A percentile compares a stretch with the other conserved stretches of the same genome.
phyloP scores from a whole-genome alignment of 2,113 vertebrate genomes.

The Chrysochloris asiatica region DNA sequence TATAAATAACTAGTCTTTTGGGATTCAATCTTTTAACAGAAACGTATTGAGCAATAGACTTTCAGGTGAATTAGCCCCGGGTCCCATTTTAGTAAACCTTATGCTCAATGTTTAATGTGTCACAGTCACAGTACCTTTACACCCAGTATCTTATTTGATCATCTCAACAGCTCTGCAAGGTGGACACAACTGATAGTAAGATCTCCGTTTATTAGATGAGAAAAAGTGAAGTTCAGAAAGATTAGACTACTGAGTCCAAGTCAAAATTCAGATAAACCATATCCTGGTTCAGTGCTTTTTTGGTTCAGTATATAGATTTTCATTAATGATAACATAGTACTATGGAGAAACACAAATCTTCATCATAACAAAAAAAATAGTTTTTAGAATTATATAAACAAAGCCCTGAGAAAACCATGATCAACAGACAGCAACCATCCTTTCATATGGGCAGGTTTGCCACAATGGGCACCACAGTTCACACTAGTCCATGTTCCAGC shows the following conservation, averaged over 20 bases:
- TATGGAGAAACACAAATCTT: too few species aligned
- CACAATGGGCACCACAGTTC: neutral
- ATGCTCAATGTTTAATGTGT: conserved; percentile 15
- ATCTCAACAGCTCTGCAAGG: neutral
- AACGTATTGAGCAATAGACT: conserved; percentile 22
- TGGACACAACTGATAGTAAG: neutral
- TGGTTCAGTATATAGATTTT: neutral
- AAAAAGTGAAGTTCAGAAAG: conserved; percentile 37
- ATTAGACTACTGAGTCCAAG: conserved; percentile 10
- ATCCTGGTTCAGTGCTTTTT: neutral
- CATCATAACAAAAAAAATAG: neutral
- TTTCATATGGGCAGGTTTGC: neutral
- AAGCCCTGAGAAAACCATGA: neutral
- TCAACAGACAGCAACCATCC: neutral
- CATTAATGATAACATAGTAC: conserved; percentile 1
- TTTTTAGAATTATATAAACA: neutral
- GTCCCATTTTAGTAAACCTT: neutral
- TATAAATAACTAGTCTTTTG: conserved; percentile 34
- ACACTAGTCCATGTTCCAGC: neutral
- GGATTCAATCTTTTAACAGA: neutral
- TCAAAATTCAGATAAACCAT: conserved; percentile 15
- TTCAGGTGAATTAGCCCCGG: neutral
- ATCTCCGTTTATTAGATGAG: conserved; percentile 25
- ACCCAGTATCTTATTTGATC: neutral
- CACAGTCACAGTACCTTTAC: conserved; percentile 26